Conservation (phyloP, 2,888 invertebrate genomes). For the Malthinus seriepunctatus region DNA sequence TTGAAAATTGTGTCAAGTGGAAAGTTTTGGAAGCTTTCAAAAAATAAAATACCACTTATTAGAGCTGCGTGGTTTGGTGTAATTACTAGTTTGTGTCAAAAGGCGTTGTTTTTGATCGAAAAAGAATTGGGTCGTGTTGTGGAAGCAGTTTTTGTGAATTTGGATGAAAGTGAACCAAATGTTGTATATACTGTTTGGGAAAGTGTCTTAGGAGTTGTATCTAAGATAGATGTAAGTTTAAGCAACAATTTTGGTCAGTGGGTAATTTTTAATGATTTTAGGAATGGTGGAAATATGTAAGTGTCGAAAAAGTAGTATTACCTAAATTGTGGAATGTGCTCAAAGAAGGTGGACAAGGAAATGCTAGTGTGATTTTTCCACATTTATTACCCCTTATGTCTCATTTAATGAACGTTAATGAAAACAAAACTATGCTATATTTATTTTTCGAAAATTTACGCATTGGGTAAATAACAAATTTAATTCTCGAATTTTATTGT, state of each 20-base stretch:
- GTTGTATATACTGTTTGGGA: slow-evolving; percentile 76
- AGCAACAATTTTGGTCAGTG: not conserved
- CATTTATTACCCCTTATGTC: slow-evolving; percentile 78
- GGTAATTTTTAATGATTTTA: slow-evolving; percentile 49
- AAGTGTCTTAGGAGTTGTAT: slow-evolving; percentile 65
- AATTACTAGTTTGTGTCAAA: slow-evolving; percentile 64
- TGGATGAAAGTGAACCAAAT: slow-evolving; percentile 71
- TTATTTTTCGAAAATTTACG: slow-evolving; percentile 72
- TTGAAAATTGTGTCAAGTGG: slow-evolving; percentile 59
- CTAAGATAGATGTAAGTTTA: slow-evolving; percentile 58
- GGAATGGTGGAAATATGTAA: slow-evolving; percentile 73
- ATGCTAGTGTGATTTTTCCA: slow-evolving; percentile 72
- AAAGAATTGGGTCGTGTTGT: slow-evolving; percentile 61
- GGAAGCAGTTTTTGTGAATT: slow-evolving; percentile 62
- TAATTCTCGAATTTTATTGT: not conserved
- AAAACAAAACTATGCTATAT: slow-evolving; percentile 61
- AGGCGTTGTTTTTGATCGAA: slow-evolving; percentile 58
- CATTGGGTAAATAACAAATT: slow-evolving; percentile 59
- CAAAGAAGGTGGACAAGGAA: slow-evolving; percentile 75
- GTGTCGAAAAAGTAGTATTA: slow-evolving; percentile 72
- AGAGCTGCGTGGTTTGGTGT: slow-evolving; percentile 72
- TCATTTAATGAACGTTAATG: slow-evolving; percentile 62
- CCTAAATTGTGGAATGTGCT: slow-evolving; percentile 71
- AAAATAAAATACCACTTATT: slow-evolving; percentile 57
- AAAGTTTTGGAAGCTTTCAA: slow-evolving; percentile 75